Evolutionary conservation across 1,140 invertebrate species (phyloP), one percentile per base, ranked within the genome.

Genomic region (Lasaia peninsularis): DNA sequence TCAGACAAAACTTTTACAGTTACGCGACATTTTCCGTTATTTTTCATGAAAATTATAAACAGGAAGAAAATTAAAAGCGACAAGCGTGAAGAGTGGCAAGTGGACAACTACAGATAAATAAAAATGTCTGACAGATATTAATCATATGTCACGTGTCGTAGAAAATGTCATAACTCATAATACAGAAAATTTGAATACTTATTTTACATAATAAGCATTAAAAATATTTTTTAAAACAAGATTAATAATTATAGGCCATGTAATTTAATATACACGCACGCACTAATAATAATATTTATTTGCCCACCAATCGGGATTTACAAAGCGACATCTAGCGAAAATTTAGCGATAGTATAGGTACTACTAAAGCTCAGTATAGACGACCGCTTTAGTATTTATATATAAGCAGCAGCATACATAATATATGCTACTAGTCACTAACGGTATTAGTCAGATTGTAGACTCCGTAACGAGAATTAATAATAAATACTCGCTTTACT

Each of bases 31-130:
- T 84, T 86, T 86, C 75, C 80, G 80, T 83, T 85, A 85, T 63
- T 81, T 84, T 82, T 85, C 76, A 78, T 77, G 73, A 86, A 86
- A 86, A 82, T 81, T 76, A 67, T 66, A 76, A 77, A 81, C 73
- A 70, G 68, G 62, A 62, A 79, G 69, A 71, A 77, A 80, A 85
- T 79, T 75, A 73, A 74, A 80, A 63, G 76, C 73, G 69, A 72
- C 67, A 68, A 73, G 59, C 66, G 63, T 61, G 64, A 68, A 68
- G 63, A 68, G 68, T 62, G 69, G 58, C 68, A 65, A 79, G 67
- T 72, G 65, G 59, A 63, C 24, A 4, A 28, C 63, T 55, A 67
- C 62, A 66, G 67, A 69, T 62, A 51, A 70, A 40, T 40, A 52
- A 63, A 10, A 34, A 37, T 21, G 14, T 48, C 31, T 49, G 56